Percentiles rank a stretch among this genome's conserved stretches.
These are phyloP conservation scores for Lithophane socia DNA, from an alignment of 2,888 invertebrate species.

Conservation along the genomic window DNA sequence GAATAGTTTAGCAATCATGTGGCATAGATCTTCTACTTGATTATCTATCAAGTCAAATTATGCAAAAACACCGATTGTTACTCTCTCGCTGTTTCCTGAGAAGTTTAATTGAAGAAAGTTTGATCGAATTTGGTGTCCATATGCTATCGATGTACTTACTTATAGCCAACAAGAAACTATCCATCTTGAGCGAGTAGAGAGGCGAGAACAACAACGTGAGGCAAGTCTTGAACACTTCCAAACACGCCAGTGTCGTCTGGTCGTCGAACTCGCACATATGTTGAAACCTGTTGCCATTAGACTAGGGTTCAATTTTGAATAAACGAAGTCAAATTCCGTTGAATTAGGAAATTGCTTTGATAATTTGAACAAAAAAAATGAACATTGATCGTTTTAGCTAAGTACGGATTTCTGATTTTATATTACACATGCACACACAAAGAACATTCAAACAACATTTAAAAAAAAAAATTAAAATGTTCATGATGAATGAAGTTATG, in stretches of 20 bases:
- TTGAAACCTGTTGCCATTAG: conserved; percentile 80
- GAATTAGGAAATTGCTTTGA: neutral
- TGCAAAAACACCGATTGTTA: too few relatives aligned
- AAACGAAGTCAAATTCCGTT: neutral
- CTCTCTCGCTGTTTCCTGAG: neutral
- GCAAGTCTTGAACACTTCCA: conserved; percentile 91
- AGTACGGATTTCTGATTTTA: too few relatives aligned
- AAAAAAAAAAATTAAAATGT: too few relatives aligned
- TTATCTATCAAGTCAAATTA: too few relatives aligned
- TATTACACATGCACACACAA: too few relatives aligned
- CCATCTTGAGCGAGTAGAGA: conserved; percentile 76
- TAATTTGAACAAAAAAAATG: too few relatives aligned
- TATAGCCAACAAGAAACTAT: conserved; percentile 75
- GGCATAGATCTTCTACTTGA: too few relatives aligned
- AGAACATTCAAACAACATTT: too few relatives aligned
- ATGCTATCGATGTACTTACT: conserved; percentile 67
- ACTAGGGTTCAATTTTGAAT: conserved; percentile 8
- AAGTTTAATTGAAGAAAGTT: neutral
- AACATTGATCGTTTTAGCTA: neutral
- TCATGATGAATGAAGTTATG: too few relatives aligned
- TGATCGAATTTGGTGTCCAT: neutral
- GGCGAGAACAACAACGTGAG: conserved; percentile 76
- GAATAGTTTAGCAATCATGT: too few relatives aligned
- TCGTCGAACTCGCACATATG: conserved; percentile 91
- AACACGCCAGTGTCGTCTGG: conserved; percentile 86